Base-by-base conservation (phyloP, 2,888 invertebrate genomes). In the Phanerotoma sp. region DNA sequence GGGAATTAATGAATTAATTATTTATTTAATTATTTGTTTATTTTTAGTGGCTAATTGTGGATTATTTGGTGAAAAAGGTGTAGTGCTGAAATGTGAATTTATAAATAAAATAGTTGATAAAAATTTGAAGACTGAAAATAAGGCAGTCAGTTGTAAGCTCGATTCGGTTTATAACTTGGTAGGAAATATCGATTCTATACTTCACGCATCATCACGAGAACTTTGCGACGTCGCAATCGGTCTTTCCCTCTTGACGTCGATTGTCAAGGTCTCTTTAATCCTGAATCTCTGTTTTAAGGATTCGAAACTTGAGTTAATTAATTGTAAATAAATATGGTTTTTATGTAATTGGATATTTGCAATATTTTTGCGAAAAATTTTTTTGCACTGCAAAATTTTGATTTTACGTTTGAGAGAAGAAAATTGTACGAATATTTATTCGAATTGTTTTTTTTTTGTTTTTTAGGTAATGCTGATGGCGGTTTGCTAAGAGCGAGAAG, bases 381-480 rank as follows among this genome's bases (percentile, higher is more conserved):
- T n/a, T n/a, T n/a, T n/a, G n/a, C n/a, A n/a, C n/a, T n/a, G n/a
- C n/a, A n/a, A n/a, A n/a, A n/a, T n/a, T n/a, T n/a, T n/a, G n/a
- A n/a, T n/a, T n/a, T n/a, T n/a, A n/a, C n/a, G n/a, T n/a, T n/a
- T n/a, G n/a, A n/a, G n/a, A n/a, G n/a, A n/a, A n/a, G n/a, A n/a
- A n/a, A n/a, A n/a, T n/a, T n/a, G n/a, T n/a, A n/a, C n/a, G n/a
- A n/a, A n/a, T n/a, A n/a, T n/a, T n/a, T n/a, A n/a, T n/a, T n/a
- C n/a, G n/a, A n/a, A n/a, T n/a, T n/a, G n/a, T n/a, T n/a, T n/a
- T n/a, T n/a, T n/a, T n/a, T n/a, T n/a, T 25, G 25, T 25, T 25
- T 25, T 25, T 25, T 25, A 73, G 73, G 63, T 58, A 50, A 66
- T 67, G 67, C 66, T 62, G 62, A 72, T 71, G 70, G 66, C 67